Evolutionary conservation across 2,888 invertebrate species (phyloP), one percentile per base, ranked within the genome.

Genomic region (Gryllus longicercus): DNA sequence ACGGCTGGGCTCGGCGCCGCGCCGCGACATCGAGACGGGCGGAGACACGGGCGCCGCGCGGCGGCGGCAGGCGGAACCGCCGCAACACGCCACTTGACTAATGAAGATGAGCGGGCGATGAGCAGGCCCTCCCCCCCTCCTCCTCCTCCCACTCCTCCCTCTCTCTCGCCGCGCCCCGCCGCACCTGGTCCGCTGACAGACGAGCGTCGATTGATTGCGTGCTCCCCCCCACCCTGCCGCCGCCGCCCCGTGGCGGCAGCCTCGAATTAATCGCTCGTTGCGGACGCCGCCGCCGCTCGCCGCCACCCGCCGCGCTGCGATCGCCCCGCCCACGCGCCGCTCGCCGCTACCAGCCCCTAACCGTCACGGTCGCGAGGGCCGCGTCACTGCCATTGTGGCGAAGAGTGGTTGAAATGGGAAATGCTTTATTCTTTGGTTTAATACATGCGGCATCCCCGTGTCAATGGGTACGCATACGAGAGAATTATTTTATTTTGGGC

Each of bases 41-140:
- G n/a, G 63, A 63, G n/a, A n/a, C 63, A 63, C 8, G 0, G 63
- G 63, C 63, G n/a, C 16, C 63, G n/a, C 38, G 63, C 63, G n/a
- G 63, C 63, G 63, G 14, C 63, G n/a, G 63, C 63, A n/a, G 63
- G n/a, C 14, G 8, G 4, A 14, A 63, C 63, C n/a, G 63, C 63
- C 63, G 63, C 63, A 63, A 63, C 63, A 63, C 63, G 63, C 63
- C n/a, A n/a, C 63, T 63, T 63, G 63, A 63, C 63, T 63, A 63
- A 63, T 63, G 63, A 63, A 63, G 63, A 63, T 63, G 63, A 63
- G 63, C 63, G n/a, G 63, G n/a, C 63, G 63, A 63, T 63, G 63
- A 63, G 63, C 63, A 63, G 63, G 11, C 10, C 16, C 14, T 18
- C 63, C 4, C 4, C 16, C 10, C 14, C 1, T n/a, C n/a, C 14